phyloP scores from a whole-genome alignment of 1,140 invertebrate genomes.

The Polypedilum vanderplanki region DNA sequence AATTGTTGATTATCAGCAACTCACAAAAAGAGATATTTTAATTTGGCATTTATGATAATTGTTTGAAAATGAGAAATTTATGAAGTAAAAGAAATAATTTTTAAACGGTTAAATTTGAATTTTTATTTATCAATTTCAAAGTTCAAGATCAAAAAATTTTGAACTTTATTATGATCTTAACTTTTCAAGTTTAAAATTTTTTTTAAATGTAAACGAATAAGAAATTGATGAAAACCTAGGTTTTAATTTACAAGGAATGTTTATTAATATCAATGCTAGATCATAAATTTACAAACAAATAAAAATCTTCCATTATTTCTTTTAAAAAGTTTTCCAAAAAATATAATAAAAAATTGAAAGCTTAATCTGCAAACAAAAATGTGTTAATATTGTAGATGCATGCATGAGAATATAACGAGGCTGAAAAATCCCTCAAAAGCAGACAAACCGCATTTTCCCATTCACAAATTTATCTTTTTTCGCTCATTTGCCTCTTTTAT shows the following conservation, averaged over 20 bases:
- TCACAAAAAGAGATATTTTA: not conserved
- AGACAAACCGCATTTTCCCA: not conserved
- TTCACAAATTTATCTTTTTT: not conserved
- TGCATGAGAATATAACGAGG: not conserved
- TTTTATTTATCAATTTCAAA: too few relatives aligned
- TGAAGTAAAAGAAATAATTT: too few relatives aligned
- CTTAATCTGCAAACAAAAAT: constrained; percentile 2
- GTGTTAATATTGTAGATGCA: not conserved
- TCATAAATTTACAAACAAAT: too few relatives aligned
- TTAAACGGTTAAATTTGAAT: too few relatives aligned
- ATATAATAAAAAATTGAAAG: not conserved
- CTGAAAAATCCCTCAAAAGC: not conserved
- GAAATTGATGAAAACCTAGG: too few relatives aligned
- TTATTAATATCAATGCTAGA: too few relatives aligned
- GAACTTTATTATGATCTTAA: too few relatives aligned
- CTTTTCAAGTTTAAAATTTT: too few relatives aligned
- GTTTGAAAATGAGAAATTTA: not conserved
- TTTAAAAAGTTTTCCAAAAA: not conserved
- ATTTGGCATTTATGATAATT: not conserved
- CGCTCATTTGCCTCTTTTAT: not conserved
- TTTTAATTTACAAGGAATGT: too few relatives aligned
- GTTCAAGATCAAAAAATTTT: too few relatives aligned
- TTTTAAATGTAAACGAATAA: too few relatives aligned
- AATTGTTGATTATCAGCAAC: constrained; percentile 18
- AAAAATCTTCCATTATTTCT: not conserved